Percentiles rank a stretch among this genome's conserved stretches.
These are phyloP conservation scores for Cyanoramphus novaezelandiae DNA, from an alignment of 2,113 vertebrate species.

Conservation along the genomic window DNA sequence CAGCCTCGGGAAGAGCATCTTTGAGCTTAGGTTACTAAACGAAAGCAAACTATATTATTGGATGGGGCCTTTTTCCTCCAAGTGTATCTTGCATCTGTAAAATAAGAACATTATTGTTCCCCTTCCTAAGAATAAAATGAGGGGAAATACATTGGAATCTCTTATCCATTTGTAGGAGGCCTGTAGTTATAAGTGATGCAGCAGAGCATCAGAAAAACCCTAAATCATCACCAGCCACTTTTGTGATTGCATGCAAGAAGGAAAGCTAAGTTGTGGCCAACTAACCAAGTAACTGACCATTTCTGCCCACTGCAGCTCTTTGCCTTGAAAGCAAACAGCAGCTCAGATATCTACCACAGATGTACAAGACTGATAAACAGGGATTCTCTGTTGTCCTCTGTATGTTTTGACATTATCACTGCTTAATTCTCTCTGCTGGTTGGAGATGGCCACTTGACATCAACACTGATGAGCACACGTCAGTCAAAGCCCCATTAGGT, in stretches of 20 bases:
- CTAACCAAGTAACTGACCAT: background rate
- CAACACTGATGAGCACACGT: background rate
- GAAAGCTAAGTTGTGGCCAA: background rate
- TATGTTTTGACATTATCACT: background rate
- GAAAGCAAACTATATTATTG: background rate
- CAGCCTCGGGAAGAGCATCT: background rate
- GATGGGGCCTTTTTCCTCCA: background rate
- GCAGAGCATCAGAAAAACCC: background rate
- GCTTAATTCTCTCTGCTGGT: background rate
- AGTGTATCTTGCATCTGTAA: background rate
- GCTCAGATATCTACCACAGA: background rate
- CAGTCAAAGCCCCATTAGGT: background rate
- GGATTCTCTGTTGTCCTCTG: background rate
- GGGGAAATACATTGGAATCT: background rate
- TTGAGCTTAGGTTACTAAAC: background rate
- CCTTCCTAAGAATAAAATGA: background rate
- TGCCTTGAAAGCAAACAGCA: background rate
- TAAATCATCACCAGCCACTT: background rate
- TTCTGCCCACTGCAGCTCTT: background rate
- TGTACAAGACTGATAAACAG: background rate
- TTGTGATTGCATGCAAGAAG: background rate
- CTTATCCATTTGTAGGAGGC: background rate
- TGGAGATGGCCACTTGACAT: background rate
- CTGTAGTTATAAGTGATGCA: background rate
- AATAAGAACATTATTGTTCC: background rate